A percentile compares a stretch with the other conserved stretches of the same genome.
These are phyloP conservation scores for Agapetus fuscipes DNA, from an alignment of 2,888 invertebrate species.

Conservation along the genomic window DNA sequence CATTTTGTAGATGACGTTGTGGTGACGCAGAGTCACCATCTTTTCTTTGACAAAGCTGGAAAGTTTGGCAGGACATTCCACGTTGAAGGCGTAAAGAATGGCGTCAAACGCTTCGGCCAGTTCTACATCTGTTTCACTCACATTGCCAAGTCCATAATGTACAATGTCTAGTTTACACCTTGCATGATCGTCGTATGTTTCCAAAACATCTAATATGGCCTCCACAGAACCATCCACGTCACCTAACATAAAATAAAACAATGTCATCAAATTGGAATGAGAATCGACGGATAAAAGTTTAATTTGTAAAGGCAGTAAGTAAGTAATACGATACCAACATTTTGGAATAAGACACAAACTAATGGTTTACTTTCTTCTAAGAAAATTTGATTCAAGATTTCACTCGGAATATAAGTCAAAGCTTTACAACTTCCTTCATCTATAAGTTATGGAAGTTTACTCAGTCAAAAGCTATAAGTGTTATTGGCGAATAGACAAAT, in stretches of 20 bases:
- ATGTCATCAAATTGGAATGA: no score
- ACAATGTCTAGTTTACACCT: constrained; percentile 73
- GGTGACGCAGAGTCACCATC: constrained; percentile 52
- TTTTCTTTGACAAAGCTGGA: constrained; percentile 41
- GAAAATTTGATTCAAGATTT: no score
- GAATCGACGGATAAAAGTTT: no score
- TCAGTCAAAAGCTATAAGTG: no score
- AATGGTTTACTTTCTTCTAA: no score
- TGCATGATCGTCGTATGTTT: constrained; percentile 68
- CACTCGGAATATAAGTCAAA: no score
- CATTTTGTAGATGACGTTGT: constrained; percentile 89
- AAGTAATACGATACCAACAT: no score
- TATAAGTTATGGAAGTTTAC: no score
- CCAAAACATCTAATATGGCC: constrained; percentile 84
- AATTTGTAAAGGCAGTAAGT: no score
- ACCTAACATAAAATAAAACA: constrained; percentile 36
- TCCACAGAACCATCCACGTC: constrained; percentile 97
- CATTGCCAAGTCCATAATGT: constrained; percentile 82
- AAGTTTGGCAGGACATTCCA: constrained; percentile 44
- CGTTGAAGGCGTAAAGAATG: constrained; percentile 84
- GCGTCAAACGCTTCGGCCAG: constrained; percentile 67
- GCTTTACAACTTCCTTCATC: no score
- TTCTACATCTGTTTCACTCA: constrained; percentile 77
- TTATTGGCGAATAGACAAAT: no score
- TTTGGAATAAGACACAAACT: no score